Percentiles rank a stretch among this genome's conserved stretches.
Evolutionary conservation across 2,888 invertebrate genomes (phyloP).

Genomic region (Piscicola geometra): DNA sequence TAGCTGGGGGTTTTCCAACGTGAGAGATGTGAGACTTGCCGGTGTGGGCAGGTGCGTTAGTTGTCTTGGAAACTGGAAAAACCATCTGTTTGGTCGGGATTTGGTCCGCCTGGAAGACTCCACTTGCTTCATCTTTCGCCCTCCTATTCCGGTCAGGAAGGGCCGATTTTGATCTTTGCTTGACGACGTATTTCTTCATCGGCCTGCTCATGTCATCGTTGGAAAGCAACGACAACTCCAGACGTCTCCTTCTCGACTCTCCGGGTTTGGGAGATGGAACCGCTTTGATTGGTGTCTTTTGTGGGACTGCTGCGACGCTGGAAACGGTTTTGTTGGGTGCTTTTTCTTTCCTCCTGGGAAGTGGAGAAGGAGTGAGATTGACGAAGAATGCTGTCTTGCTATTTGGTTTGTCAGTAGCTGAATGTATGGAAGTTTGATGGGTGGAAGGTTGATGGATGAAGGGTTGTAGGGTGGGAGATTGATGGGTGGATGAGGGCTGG

Average conservation of each 20-base stretch:
- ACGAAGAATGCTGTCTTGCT: background rate
- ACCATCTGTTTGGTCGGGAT: background rate
- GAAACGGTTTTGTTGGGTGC: background rate
- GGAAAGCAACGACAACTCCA: background rate
- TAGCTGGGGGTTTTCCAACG: background rate
- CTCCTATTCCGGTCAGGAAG: conserved; percentile 16
- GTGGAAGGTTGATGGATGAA: too few species aligned
- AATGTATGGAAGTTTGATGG: too few species aligned
- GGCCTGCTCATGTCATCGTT: background rate
- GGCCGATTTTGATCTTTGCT: conserved; percentile 25
- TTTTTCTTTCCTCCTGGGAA: background rate
- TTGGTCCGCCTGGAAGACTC: conserved; percentile 21
- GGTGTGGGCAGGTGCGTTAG: background rate
- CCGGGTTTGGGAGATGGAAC: background rate
- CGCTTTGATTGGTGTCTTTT: conserved; percentile 15
- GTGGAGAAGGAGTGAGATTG: background rate
- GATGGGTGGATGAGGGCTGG: background rate
- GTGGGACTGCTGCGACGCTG: background rate
- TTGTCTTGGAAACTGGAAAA: background rate
- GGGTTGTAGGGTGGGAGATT: too few species aligned
- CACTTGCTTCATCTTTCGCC: conserved; percentile 6
- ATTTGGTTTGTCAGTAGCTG: background rate
- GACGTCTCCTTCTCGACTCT: background rate
- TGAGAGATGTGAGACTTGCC: background rate
- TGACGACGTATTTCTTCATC: conserved; percentile 7